Evolutionary conservation across 1,140 invertebrate species (phyloP).

Genomic region (Apis laboriosa): DNA sequence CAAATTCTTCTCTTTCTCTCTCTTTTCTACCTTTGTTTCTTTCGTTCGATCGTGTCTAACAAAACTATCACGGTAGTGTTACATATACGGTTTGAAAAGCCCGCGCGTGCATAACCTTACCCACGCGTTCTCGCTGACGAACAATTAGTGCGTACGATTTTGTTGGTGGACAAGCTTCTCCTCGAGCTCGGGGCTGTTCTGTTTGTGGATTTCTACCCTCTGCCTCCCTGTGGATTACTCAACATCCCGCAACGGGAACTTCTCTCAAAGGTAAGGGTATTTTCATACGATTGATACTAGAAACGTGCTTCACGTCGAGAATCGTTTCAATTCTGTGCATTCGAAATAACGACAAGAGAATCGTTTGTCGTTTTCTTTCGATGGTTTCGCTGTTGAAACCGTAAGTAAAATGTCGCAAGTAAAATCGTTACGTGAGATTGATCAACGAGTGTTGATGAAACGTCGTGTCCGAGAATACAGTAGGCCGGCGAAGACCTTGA

Average conservation of each 20-base stretch:
- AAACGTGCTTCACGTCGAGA: neutral
- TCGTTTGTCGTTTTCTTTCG: neutral
- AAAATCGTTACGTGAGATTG: neutral
- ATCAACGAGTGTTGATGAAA: neutral
- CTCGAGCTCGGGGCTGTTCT: neutral
- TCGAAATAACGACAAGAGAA: too few relatives aligned
- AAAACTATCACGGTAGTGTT: neutral
- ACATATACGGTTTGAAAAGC: neutral
- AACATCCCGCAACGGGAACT: constrained; percentile 40
- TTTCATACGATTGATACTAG: neutral
- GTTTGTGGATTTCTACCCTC: constrained; percentile 50
- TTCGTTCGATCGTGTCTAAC: neutral
- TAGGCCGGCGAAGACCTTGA: constrained; percentile 11
- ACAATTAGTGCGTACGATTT: constrained; percentile 57
- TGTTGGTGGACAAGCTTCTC: constrained; percentile 47
- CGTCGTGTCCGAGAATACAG: neutral
- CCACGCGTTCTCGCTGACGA: constrained; percentile 5
- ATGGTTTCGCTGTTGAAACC: neutral
- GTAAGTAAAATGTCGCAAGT: neutral
- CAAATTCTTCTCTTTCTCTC: neutral
- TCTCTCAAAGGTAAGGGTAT: constrained; percentile 42
- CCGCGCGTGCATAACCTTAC: neutral
- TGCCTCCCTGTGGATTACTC: constrained; percentile 55
- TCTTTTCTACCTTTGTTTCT: neutral
- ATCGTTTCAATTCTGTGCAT: neutral